A percentile compares a stretch with the other conserved stretches of the same genome.
Evolutionary conservation across 2,113 vertebrate species (phyloP).

Genomic region (Tringa solitaria): DNA sequence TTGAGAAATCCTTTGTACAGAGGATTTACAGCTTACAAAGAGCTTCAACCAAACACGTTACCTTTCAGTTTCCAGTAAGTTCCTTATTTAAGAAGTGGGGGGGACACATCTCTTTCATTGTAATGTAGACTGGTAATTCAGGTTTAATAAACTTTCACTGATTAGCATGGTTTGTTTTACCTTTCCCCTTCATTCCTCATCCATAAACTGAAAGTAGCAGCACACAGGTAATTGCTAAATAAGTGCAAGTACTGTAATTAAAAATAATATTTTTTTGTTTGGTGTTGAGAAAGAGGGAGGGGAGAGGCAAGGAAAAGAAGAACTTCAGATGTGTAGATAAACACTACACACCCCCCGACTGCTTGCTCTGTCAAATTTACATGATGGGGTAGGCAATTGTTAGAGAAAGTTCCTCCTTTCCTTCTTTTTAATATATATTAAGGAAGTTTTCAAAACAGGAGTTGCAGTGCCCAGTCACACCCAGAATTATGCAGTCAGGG

Average conservation of each 20-base stretch:
- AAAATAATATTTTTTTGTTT: not conserved
- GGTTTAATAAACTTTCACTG: not conserved
- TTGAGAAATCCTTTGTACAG: conserved; percentile 80
- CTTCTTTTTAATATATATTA: not conserved
- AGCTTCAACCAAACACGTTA: conserved; percentile 77
- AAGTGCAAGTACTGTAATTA: not conserved
- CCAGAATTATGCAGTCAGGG: not conserved
- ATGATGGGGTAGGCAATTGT: not conserved
- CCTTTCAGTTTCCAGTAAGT: conserved; percentile 84
- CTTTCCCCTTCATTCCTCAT: not conserved
- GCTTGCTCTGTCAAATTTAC: not conserved
- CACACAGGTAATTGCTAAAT: not conserved
- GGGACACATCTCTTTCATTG: not conserved
- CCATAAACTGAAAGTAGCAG: not conserved
- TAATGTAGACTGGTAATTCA: not conserved
- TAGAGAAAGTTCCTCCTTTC: not conserved
- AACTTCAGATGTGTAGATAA: not conserved
- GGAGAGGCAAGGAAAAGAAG: not conserved
- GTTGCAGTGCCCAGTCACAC: not conserved
- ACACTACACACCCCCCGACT: no score
- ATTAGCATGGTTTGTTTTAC: not conserved
- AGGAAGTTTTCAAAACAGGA: not conserved
- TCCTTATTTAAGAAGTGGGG: not conserved
- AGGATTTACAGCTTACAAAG: conserved; percentile 65
- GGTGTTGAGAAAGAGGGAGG: not conserved